A percentile compares a stretch with the other conserved stretches of the same genome.
Evolutionary conservation across 2,797 vertebrate genomes (phyloP).

Genomic region (Xerus rutilus): DNA sequence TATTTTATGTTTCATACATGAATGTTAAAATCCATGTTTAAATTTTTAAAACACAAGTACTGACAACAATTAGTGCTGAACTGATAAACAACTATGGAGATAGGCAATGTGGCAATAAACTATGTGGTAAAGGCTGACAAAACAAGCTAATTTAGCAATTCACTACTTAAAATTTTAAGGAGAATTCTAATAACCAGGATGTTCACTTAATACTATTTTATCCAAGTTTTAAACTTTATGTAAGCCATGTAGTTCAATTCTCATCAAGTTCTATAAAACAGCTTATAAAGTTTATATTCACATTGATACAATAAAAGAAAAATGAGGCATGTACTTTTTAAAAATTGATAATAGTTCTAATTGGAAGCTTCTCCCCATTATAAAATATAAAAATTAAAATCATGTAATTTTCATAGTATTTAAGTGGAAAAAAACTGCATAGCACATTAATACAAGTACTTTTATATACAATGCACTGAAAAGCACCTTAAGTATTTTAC

Average conservation of each 20-base stretch:
- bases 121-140: not conserved
- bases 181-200: slow-evolving; percentile 12
- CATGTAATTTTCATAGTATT: not conserved
- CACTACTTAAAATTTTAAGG: slow-evolving; percentile 5
- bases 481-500: not conserved
- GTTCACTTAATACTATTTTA: slow-evolving; percentile 9
- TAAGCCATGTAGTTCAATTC: slow-evolving; percentile 4
- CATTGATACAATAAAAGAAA: not conserved
- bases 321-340: not conserved
- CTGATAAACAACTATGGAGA: not conserved
- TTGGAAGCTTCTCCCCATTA: slow-evolving; percentile 3
- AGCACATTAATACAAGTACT: not conserved
- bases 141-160: slow-evolving; percentile 24
- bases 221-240: slow-evolving; percentile 44
- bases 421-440: not conserved
- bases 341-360: not conserved
- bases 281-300: slow-evolving; percentile 19
- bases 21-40: slow-evolving; percentile 12
- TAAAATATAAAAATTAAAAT: slow-evolving; percentile 36
- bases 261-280: slow-evolving; percentile 40
- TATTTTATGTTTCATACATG: not conserved
- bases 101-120: not conserved
- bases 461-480: not conserved
- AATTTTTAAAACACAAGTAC: slow-evolving; percentile 12
- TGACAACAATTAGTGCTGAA: not conserved